Conservation (phyloP, 2,888 invertebrate species). For the Caenorhabditis panamensis region DNA sequence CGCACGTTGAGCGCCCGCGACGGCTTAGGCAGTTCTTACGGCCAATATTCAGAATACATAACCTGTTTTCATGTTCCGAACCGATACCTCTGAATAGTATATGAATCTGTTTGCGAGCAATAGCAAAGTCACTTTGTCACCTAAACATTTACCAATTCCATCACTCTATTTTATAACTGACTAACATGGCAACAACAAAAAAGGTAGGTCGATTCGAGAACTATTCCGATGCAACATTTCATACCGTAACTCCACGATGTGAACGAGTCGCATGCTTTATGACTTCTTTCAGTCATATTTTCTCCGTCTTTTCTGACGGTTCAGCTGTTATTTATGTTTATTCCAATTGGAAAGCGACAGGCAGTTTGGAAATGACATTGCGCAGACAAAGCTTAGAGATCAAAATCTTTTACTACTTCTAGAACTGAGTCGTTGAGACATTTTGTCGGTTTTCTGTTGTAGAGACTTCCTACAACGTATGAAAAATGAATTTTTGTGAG, state of each 20-base stretch:
- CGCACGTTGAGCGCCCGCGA: slow-evolving; percentile 47
- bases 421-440: no score
- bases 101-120: slow-evolving; percentile 37
- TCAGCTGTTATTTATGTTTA: slow-evolving; percentile 46
- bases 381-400: slow-evolving; percentile 29
- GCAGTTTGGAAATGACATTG: slow-evolving; percentile 9
- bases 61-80: slow-evolving; percentile 62
- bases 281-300: slow-evolving; percentile 25
- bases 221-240: background rate
- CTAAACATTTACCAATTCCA: background rate
- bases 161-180: background rate
- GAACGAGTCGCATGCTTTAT: slow-evolving; percentile 41
- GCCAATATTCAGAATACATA: slow-evolving; percentile 50
- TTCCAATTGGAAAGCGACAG: background rate
- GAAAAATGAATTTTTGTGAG: no score
- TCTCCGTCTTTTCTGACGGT: slow-evolving; percentile 15
- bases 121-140: slow-evolving; percentile 20
- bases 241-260: slow-evolving; percentile 29
- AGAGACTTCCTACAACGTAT: no score
- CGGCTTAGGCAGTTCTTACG: slow-evolving; percentile 60
- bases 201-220: slow-evolving; percentile 26
- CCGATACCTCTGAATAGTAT: slow-evolving; percentile 57
- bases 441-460: no score
- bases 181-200: slow-evolving; percentile 20
- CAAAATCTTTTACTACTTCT: slow-evolving; percentile 29